Percentiles rank a stretch among this genome's conserved stretches.
These are phyloP conservation scores for Stenoptilia bipunctidactyla DNA, from an alignment of 2,888 invertebrate species.

Conservation along the genomic window DNA sequence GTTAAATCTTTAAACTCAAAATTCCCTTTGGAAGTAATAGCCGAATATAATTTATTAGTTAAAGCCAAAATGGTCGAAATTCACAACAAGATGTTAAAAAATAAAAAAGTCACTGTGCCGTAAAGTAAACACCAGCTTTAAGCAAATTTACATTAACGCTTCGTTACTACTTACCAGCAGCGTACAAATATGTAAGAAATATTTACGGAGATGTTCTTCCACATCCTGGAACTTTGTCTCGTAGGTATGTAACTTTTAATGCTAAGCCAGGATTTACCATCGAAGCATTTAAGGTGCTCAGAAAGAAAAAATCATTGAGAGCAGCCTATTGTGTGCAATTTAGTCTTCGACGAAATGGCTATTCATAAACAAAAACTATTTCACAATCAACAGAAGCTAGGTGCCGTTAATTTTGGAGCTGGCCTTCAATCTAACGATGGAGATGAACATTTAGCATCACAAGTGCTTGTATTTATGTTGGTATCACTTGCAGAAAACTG, in stretches of 20 bases:
- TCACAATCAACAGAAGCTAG: slow-evolving; percentile 14
- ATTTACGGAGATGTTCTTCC: slow-evolving; percentile 4
- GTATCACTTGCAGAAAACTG: slow-evolving; percentile 12
- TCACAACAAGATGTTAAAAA: too few relatives aligned
- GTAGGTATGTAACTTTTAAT: slow-evolving; percentile 5
- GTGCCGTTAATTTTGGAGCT: slow-evolving; percentile 18
- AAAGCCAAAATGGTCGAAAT: too few relatives aligned
- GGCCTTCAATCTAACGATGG: slow-evolving; percentile 15
- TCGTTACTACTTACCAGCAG: slow-evolving; percentile 6
- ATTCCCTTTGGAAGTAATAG: too few relatives aligned
- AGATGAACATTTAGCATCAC: slow-evolving; percentile 15
- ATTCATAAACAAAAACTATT: slow-evolving; percentile 13
- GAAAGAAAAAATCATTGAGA: not conserved
- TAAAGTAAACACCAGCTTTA: too few relatives aligned
- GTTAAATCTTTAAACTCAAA: too few relatives aligned
- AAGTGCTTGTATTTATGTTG: slow-evolving; percentile 16
- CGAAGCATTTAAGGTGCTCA: too few relatives aligned
- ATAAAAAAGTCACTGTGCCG: too few relatives aligned
- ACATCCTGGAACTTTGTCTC: slow-evolving; percentile 5
- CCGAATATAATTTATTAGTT: too few relatives aligned
- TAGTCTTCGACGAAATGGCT: slow-evolving; percentile 5
- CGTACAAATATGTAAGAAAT: slow-evolving; percentile 7
- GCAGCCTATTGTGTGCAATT: slow-evolving; percentile 2
- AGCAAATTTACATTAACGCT: too few relatives aligned
- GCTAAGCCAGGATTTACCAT: slow-evolving; percentile 3